A percentile compares a stretch with the other conserved stretches of the same genome.
Evolutionary conservation across 2,888 invertebrate genomes (phyloP).

Genomic region (Drosophila picticornis): DNA sequence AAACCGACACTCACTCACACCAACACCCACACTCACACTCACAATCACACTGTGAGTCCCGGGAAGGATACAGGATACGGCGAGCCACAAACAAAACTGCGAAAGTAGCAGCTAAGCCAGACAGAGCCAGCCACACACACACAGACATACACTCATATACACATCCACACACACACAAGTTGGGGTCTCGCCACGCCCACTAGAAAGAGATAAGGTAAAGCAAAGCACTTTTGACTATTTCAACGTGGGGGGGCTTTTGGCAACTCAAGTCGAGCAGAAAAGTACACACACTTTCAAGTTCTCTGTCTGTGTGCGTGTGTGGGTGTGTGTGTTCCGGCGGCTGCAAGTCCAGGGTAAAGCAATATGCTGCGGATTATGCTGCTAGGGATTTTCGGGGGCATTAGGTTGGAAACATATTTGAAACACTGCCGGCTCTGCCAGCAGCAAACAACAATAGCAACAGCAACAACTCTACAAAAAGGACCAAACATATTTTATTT

Average conservation of each 20-base stretch:
- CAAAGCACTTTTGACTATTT: conserved; percentile 79
- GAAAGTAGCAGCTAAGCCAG: conserved; percentile 79
- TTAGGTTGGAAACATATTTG: conserved; percentile 80
- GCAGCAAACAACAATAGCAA: conserved; percentile 15
- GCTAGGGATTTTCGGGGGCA: conserved; percentile 76
- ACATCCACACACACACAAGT: not conserved
- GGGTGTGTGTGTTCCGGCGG: conserved; percentile 12
- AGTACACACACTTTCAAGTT: conserved; percentile 76
- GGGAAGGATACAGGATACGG: conserved; percentile 67
- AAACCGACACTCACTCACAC: conserved; percentile 53
- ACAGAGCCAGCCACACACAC: conserved; percentile 65
- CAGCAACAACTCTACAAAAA: conserved; percentile 51
- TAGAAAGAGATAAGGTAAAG: conserved; percentile 72
- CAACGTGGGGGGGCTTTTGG: conserved; percentile 71
- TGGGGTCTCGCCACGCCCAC: conserved; percentile 55
- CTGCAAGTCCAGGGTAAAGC: conserved; percentile 64
- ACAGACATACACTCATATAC: not conserved
- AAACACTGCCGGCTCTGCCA: conserved; percentile 69
- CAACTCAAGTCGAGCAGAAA: conserved; percentile 80
- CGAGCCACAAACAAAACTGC: conserved; percentile 76
- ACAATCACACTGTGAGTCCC: not conserved
- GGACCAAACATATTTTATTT: conserved; percentile 75
- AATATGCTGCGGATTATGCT: conserved; percentile 79
- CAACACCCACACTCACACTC: not conserved
- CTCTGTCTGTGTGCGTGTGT: conserved; percentile 1